A percentile compares a stretch with the other conserved stretches of the same genome.
Conservation (phyloP, 2,888 invertebrate genomes). For the Halocaridina rubra region DNA sequence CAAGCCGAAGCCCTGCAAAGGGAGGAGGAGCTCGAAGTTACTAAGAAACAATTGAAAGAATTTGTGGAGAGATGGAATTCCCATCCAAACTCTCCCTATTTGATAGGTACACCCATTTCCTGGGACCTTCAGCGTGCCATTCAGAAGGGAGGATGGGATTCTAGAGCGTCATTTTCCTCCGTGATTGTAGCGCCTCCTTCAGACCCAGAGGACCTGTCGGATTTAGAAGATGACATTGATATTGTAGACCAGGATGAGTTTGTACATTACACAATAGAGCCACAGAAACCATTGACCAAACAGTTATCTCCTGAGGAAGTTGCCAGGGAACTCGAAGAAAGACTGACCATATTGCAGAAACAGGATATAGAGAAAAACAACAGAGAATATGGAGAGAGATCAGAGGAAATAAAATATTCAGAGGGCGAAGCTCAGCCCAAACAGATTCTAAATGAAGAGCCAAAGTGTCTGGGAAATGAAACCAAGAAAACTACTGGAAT, state of each 20-base stretch:
- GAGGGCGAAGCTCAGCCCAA: not conserved
- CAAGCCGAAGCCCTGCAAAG: not conserved
- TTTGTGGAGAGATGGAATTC: constrained; percentile 91
- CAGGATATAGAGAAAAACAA: not conserved
- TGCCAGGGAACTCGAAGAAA: constrained; percentile 17
- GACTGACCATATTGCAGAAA: constrained; percentile 17
- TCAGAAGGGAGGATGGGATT: not conserved
- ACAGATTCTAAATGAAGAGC: too few relatives aligned
- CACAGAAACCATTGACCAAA: not conserved
- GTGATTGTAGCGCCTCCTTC: constrained; percentile 41
- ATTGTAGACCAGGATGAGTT: constrained; percentile 22
- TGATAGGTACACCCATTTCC: constrained; percentile 36
- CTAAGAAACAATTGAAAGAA: constrained; percentile 85
- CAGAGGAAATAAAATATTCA: not conserved
- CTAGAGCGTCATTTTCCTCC: constrained; percentile 42
- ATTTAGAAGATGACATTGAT: constrained; percentile 17
- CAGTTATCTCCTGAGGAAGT: constrained; percentile 16
- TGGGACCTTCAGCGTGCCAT: constrained; percentile 15
- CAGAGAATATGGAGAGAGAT: not conserved
- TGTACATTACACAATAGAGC: constrained; percentile 6
- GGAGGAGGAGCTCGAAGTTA: constrained; percentile 65
- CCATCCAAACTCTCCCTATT: constrained; percentile 88
- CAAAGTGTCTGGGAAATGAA: too few relatives aligned
- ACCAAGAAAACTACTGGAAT: not conserved
- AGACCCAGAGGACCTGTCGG: constrained; percentile 11